These are phyloP conservation scores for Erebia ligea DNA, from an alignment of 2,888 invertebrate genomes.

Conservation along the genomic window DNA sequence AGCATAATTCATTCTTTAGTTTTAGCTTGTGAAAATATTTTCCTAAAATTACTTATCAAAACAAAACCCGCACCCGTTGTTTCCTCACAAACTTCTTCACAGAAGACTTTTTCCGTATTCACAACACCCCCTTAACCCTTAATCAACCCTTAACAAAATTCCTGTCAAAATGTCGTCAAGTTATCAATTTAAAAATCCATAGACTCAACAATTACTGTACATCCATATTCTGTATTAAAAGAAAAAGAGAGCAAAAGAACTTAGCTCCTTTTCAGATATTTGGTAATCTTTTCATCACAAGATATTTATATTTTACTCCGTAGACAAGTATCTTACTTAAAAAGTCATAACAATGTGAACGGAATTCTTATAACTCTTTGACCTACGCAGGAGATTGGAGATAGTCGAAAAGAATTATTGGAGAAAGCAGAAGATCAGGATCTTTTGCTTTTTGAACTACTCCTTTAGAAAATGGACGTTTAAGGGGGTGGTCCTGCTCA, in stretches of 20 bases:
- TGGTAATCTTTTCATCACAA: too few species aligned
- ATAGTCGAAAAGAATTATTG: conserved; percentile 1
- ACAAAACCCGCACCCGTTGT: conserved; percentile 1
- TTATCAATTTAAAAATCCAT: conserved; percentile 1
- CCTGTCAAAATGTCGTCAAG: too few species aligned
- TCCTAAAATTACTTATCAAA: background rate
- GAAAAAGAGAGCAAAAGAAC: background rate
- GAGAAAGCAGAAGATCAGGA: conserved; percentile 8
- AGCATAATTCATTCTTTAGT: conserved; percentile 20
- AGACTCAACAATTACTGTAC: background rate
- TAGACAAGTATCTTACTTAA: too few species aligned
- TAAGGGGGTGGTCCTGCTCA: background rate
- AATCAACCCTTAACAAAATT: too few species aligned
- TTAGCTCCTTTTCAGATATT: background rate
- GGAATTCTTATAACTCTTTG: background rate
- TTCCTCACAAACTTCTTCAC: background rate
- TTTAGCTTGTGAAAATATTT: conserved; percentile 18
- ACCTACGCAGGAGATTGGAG: conserved; percentile 1
- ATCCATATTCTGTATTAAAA: background rate
- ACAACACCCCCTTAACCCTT: background rate
- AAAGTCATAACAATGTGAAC: background rate
- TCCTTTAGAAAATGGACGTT: background rate
- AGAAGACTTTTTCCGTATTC: background rate
- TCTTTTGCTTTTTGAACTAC: background rate
- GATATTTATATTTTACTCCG: too few species aligned